Percentiles rank a stretch among this genome's conserved stretches.
These are phyloP conservation scores for Drosophila malerkotliana DNA, from an alignment of 1,140 invertebrate genomes.

Conservation along the genomic window DNA sequence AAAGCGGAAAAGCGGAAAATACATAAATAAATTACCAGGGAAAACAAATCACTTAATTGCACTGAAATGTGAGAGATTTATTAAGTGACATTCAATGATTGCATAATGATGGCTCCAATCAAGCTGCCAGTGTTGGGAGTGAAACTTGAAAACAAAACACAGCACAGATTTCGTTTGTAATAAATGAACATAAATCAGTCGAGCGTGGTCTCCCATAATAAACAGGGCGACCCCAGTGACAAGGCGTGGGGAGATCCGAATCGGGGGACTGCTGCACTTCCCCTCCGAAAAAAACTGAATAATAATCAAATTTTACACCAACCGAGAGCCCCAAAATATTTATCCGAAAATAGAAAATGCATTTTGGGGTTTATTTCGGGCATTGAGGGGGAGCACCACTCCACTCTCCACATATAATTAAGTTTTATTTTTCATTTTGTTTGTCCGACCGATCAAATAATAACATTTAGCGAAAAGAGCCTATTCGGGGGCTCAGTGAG, in stretches of 20 bases:
- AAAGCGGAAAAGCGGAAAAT: constrained; percentile 65
- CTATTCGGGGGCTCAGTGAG: constrained; percentile 65
- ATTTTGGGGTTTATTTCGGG: constrained; percentile 45
- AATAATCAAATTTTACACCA: constrained; percentile 41
- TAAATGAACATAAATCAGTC: constrained; percentile 78
- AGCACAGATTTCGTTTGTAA: constrained; percentile 62
- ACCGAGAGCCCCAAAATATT: constrained; percentile 21
- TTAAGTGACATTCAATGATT: constrained; percentile 47
- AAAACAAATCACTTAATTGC: constrained; percentile 48
- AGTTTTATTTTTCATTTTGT: constrained; percentile 63
- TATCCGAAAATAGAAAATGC: constrained; percentile 57
- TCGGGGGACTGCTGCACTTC: not conserved
- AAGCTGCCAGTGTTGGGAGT: constrained; percentile 20
- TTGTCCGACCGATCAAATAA: constrained; percentile 48
- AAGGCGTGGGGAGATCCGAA: constrained; percentile 15
- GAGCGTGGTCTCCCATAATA: constrained; percentile 76
- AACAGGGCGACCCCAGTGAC: constrained; percentile 41
- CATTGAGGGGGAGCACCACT: constrained; percentile 15
- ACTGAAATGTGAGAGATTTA: constrained; percentile 31
- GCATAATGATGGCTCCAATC: constrained; percentile 47
- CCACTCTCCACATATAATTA: constrained; percentile 37
- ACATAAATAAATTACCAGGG: constrained; percentile 26
- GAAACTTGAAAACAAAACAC: constrained; percentile 52
- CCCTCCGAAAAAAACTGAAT: constrained; percentile 27
- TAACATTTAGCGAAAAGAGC: constrained; percentile 61